These are phyloP conservation scores for Apus apus DNA, from an alignment of 2,113 vertebrate species.

Conservation along the genomic window DNA sequence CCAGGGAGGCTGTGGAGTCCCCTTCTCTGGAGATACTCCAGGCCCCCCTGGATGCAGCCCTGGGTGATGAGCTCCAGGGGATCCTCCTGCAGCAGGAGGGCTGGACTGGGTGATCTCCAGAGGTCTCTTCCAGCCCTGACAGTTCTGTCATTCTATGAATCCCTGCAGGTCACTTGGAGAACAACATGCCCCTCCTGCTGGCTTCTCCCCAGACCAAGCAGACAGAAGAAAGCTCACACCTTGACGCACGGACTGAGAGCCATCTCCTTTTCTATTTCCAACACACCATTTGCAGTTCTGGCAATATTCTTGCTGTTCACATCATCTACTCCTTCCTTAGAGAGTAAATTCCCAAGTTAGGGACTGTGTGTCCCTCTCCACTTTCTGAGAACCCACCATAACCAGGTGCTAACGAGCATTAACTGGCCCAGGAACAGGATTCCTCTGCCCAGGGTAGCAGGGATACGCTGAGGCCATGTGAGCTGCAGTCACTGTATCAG, in stretches of 20 bases:
- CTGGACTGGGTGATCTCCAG: too few relatives aligned
- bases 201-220: background rate
- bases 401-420: fast-evolving
- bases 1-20: too few relatives aligned
- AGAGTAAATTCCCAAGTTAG: background rate
- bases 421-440: background rate
- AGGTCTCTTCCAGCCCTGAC: too few relatives aligned
- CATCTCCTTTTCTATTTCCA: background rate
- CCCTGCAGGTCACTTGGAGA: fast-evolving
- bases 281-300: background rate
- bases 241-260: background rate
- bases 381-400: background rate
- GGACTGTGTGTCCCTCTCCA: fast-evolving
- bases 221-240: background rate
- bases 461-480: background rate
- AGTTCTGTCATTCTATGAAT: too few relatives aligned
- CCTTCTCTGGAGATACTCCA: too few relatives aligned
- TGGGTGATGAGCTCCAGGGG: too few relatives aligned
- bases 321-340: background rate
- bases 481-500: background rate
- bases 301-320: background rate
- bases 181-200: fast-evolving
- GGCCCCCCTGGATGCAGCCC: too few relatives aligned
- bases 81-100: too few relatives aligned
- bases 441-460: background rate